These are phyloP conservation scores for Rhagonycha lutea DNA, from an alignment of 2,888 invertebrate species.

Conservation along the genomic window DNA sequence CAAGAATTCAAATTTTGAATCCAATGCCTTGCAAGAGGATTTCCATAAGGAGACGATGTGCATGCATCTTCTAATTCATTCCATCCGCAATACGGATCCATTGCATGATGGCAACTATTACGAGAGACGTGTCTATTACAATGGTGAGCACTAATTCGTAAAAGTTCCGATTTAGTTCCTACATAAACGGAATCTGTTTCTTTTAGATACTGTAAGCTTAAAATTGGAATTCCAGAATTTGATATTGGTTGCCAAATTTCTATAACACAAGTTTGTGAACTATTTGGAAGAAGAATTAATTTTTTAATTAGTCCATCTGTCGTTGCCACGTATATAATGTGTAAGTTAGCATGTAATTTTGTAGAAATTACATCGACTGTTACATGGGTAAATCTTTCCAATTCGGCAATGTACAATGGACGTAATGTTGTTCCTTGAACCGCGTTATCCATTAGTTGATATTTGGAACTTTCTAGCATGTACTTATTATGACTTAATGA, in stretches of 20 bases:
- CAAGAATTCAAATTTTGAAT: constrained; percentile 73
- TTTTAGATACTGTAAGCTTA: constrained; percentile 77
- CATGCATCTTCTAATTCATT: constrained; percentile 77
- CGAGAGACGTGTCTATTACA: constrained; percentile 75
- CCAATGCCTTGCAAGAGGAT: constrained; percentile 71
- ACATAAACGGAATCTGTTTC: constrained; percentile 82
- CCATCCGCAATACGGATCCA: constrained; percentile 96
- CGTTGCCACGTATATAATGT: constrained; percentile 82
- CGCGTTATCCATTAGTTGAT: constrained; percentile 87
- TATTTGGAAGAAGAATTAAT: constrained; percentile 72
- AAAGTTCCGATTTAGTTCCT: constrained; percentile 68
- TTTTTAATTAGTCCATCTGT: constrained; percentile 77
- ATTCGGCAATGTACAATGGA: constrained; percentile 72
- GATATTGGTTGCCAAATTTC: constrained; percentile 80
- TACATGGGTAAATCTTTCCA: constrained; percentile 76
- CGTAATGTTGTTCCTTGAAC: constrained; percentile 73
- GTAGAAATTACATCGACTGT: constrained; percentile 81
- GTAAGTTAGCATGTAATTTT: constrained; percentile 70
- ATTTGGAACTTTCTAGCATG: constrained; percentile 68
- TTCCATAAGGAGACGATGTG: constrained; percentile 68
- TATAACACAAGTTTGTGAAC: constrained; percentile 77
- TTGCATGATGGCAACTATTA: constrained; percentile 77
- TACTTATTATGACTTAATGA: constrained; percentile 45
- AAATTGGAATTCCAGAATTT: constrained; percentile 60
- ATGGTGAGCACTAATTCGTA: constrained; percentile 77